These are phyloP conservation scores for Hozukius guyotensis DNA, from an alignment of 2,797 vertebrate species.

Conservation along the genomic window DNA sequence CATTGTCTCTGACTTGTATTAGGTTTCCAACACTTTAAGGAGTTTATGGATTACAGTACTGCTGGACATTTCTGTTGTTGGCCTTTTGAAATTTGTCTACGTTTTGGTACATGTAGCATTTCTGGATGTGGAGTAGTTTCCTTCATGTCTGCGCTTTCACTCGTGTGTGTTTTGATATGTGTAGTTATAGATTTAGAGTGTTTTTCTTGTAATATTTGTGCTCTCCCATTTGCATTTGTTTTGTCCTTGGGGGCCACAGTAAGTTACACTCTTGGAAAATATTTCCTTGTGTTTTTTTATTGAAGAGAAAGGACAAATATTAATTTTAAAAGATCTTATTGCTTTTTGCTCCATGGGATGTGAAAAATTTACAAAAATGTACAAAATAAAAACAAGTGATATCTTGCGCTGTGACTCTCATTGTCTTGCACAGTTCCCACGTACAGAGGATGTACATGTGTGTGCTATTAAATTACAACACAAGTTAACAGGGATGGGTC, in stretches of 20 bases:
- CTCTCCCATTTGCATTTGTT: background rate
- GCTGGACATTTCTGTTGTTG: background rate
- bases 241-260: conserved; percentile 1
- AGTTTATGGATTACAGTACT: background rate
- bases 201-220: background rate
- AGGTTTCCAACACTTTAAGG: background rate
- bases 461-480: background rate
- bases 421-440: background rate
- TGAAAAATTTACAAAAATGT: background rate
- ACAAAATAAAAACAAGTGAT: background rate
- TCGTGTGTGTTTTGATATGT: background rate
- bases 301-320: background rate
- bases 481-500: background rate
- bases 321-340: background rate
- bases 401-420: background rate
- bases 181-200: background rate
- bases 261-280: background rate
- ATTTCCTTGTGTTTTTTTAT: background rate
- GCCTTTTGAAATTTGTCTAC: background rate
- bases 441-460: background rate
- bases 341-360: background rate
- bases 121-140: background rate
- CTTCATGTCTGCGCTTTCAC: background rate
- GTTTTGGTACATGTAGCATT: background rate
- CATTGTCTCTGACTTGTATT: background rate